These are phyloP conservation scores for Centruroides sculpturatus DNA, from an alignment of 1,140 invertebrate genomes.

Conservation along the genomic window DNA sequence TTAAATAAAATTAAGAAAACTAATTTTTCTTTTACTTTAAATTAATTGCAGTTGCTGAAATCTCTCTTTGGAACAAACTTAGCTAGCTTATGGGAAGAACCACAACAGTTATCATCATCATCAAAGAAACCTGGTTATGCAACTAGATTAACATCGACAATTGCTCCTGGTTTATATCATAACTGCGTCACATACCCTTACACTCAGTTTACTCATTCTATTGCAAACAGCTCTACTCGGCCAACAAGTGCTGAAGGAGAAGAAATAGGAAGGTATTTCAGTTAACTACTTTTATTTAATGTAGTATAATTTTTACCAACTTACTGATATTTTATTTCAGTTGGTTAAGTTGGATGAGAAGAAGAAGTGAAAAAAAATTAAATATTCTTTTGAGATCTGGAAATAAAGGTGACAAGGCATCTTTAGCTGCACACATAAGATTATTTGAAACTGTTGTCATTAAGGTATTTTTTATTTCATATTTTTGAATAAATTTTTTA, in stretches of 20 bases:
- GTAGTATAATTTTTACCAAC: too few relatives aligned
- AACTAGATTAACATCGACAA: slow-evolving; percentile 20
- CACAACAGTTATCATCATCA: slow-evolving; percentile 3
- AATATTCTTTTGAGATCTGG: slow-evolving; percentile 29
- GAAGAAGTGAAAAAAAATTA: slow-evolving; percentile 28
- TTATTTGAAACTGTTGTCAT: slow-evolving; percentile 83
- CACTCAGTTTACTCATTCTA: slow-evolving; percentile 30
- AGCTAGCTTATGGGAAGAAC: slow-evolving; percentile 42
- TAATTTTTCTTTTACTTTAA: too few relatives aligned
- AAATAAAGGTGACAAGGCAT: slow-evolving; percentile 32
- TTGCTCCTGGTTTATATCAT: slow-evolving; percentile 29
- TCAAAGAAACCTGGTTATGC: slow-evolving; percentile 21
- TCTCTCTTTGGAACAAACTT: slow-evolving; percentile 68
- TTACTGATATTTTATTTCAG: slow-evolving; percentile 17
- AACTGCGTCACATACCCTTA: slow-evolving; percentile 31
- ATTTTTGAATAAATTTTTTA: too few relatives aligned
- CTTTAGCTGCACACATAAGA: slow-evolving; percentile 61
- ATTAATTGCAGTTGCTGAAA: slow-evolving; percentile 47
- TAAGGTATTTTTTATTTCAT: slow-evolving; percentile 35
- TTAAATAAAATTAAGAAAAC: too few relatives aligned
- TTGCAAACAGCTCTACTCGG: slow-evolving; percentile 18
- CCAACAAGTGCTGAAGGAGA: slow-evolving; percentile 1
- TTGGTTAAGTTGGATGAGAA: slow-evolving; percentile 27
- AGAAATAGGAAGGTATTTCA: neutral
- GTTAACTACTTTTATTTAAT: slow-evolving; percentile 1